Base-by-base conservation (phyloP, 1,140 invertebrate genomes). In the Stegodyphus dumicola region DNA sequence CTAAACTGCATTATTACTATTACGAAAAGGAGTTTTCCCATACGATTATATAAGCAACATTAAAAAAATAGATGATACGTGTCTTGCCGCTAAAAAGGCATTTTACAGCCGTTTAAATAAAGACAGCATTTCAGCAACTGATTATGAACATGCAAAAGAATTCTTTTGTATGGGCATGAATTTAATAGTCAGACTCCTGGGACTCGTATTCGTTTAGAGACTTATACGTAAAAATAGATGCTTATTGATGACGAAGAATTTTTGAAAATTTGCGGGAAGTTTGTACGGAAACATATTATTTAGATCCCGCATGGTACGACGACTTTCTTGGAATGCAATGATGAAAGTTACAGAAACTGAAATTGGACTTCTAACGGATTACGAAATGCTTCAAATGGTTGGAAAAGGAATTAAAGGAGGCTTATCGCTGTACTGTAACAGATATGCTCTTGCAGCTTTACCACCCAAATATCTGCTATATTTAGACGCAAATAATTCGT, bases 191-290 rank as follows among this genome's bases (percentile, higher is more conserved):
- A 79, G 49, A 88, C 77, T 17, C 10, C 88, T 10, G 80, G 84
- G 7, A 80, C n/a, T n/a, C 88, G 33, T 89, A 89, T 76, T 70
- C 73, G 49, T n/a, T n/a, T n/a, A n/a, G n/a, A n/a, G 78, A 87
- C 56, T 67, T 89, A n/a, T 89, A 89, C 81, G 54, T 88, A 10
- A 85, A 86, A 69, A 74, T 67, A 0, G 88, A 88, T 79, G 86
- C 87, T 7, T 56, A 87, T n/a, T 48, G 88, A 6, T 60, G 89
- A 64, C 69, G 86, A 52, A 86, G 87, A 73, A 64, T 88, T 18
- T 89, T 89, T 84, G 79, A 89, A 76, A 87, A 87, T 71, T 89
- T 89, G 86, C 67, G 89, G 85, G 66, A 78, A 51, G 56, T 83
- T 7, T 80, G 77, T 66, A 15, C 74, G n/a, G 74, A 75, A 17